Evolutionary conservation across 2,113 vertebrate genomes (phyloP).

Genomic region (Callionymus lyra): DNA sequence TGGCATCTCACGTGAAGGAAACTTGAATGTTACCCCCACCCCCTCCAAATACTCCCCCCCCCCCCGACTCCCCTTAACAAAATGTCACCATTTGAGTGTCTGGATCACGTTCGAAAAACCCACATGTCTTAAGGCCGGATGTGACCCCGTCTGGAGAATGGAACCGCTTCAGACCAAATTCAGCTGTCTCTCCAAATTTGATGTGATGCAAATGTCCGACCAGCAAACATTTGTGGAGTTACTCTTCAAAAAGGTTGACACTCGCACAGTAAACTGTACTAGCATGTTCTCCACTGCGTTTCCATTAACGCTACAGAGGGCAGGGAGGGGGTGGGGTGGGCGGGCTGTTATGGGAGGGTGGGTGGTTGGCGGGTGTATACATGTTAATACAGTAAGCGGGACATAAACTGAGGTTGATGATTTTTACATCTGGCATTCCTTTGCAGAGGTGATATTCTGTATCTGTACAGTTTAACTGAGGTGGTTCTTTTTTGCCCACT

Average conservation of each 20-base stretch:
- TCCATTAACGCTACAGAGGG: conserved; percentile 33
- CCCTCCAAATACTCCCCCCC: conserved; percentile 22
- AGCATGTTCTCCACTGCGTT: conserved; percentile 62
- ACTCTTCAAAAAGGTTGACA: conserved; percentile 50
- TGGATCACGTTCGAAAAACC: conserved; percentile 27
- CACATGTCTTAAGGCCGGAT: conserved; percentile 2
- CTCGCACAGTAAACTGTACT: conserved; percentile 57
- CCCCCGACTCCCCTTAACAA: no score
- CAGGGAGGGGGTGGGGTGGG: conserved; percentile 16
- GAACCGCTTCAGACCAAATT: conserved; percentile 16
- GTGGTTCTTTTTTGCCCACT: conserved; percentile 67
- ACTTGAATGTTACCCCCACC: conserved; percentile 39
- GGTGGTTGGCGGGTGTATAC: conserved; percentile 43
- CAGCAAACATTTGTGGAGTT: conserved; percentile 48
- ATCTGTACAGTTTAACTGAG: conserved; percentile 67
- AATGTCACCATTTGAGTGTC: conserved; percentile 24
- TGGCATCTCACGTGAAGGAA: conserved; percentile 29
- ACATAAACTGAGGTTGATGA: conserved; percentile 41
- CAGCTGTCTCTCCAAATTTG: conserved; percentile 44
- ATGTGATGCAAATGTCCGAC: conserved; percentile 48
- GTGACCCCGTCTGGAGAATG: conserved; percentile 8
- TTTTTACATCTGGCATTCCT: conserved; percentile 56
- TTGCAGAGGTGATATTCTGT: conserved; percentile 57
- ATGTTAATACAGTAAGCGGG: conserved; percentile 36
- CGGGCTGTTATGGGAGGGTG: not conserved